Conservation (phyloP, 1,140 invertebrate genomes). For the Oppia nitens region DNA sequence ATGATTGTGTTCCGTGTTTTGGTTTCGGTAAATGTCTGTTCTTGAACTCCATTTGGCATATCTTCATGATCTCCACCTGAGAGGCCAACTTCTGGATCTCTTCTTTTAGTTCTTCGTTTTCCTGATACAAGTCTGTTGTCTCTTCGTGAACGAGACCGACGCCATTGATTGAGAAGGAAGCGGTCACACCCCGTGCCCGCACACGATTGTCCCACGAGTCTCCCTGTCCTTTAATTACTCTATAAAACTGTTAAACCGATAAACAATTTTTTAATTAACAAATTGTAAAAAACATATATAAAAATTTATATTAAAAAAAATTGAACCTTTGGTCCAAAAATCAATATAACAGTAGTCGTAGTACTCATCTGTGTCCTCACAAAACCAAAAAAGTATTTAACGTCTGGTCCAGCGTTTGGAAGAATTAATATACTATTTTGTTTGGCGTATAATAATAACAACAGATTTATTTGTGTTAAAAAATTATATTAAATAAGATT, state of each 20-base stretch:
- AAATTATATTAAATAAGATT: background rate
- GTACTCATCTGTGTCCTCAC: slow-evolving; percentile 69
- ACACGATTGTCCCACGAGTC: slow-evolving; percentile 69
- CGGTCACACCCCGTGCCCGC: slow-evolving; percentile 54
- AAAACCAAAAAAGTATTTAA: slow-evolving; percentile 71
- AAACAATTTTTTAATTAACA: background rate
- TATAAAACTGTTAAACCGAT: slow-evolving; percentile 25
- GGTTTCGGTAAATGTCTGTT: slow-evolving; percentile 61
- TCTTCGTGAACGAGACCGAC: slow-evolving; percentile 59
- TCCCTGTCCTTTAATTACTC: slow-evolving; percentile 59
- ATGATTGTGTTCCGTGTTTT: slow-evolving; percentile 39
- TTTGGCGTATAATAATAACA: slow-evolving; percentile 25
- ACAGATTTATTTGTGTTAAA: slow-evolving; percentile 10
- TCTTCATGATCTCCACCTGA: slow-evolving; percentile 81
- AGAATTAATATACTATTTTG: slow-evolving; percentile 69
- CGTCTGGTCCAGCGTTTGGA: slow-evolving; percentile 64
- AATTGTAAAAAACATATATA: no score
- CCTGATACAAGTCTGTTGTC: slow-evolving; percentile 57
- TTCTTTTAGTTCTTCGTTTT: slow-evolving; percentile 78
- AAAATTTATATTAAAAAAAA: background rate
- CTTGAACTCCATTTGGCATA: slow-evolving; percentile 77
- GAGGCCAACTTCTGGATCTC: slow-evolving; percentile 74
- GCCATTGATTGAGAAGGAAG: slow-evolving; percentile 65
- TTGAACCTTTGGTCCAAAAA: slow-evolving; percentile 55
- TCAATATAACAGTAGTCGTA: slow-evolving; percentile 58